Percentiles rank a stretch among this genome's conserved stretches.
Evolutionary conservation across 2,113 vertebrate genomes (phyloP).

Genomic region (Platichthys flesus): DNA sequence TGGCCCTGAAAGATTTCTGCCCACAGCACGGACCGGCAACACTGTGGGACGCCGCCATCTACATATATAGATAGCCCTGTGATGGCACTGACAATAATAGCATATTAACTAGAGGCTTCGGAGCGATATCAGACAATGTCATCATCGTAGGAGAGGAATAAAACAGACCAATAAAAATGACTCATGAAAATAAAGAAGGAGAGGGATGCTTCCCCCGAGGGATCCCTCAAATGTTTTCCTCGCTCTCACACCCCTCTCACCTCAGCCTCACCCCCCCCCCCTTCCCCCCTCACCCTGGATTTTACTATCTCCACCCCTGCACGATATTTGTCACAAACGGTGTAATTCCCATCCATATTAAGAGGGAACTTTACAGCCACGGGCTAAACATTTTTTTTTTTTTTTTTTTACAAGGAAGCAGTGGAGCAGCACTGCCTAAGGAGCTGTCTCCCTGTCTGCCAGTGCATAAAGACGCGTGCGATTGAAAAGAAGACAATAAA

Average conservation of each 20-base stretch:
- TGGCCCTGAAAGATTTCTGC: constrained; percentile 62
- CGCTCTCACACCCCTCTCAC: constrained; percentile 50
- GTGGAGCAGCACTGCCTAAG: neutral
- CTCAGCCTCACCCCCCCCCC: neutral
- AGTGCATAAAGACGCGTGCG: too few relatives aligned
- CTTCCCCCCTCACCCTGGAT: neutral
- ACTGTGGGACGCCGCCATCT: constrained; percentile 50
- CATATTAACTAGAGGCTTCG: constrained; percentile 61
- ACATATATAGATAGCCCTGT: constrained; percentile 12
- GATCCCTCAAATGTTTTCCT: constrained; percentile 62
- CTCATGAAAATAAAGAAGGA: constrained; percentile 44
- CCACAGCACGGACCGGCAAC: constrained; percentile 43
- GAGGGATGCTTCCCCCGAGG: constrained; percentile 66
- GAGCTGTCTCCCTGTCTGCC: too few relatives aligned
- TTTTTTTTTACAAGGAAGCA: neutral
- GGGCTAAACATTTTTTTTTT: neutral
- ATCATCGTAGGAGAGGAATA: constrained; percentile 63
- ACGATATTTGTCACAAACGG: constrained; percentile 58
- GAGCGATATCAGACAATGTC: constrained; percentile 60
- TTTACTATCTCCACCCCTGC: constrained; percentile 34
- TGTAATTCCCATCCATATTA: constrained; percentile 45
- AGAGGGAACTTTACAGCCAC: neutral
- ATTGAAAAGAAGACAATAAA: neutral
- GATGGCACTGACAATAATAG: constrained; percentile 58
- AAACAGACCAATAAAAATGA: constrained; percentile 62